Evolutionary conservation across 2,797 vertebrate species (phyloP).

Genomic region (Acanthurus lineatus): DNA sequence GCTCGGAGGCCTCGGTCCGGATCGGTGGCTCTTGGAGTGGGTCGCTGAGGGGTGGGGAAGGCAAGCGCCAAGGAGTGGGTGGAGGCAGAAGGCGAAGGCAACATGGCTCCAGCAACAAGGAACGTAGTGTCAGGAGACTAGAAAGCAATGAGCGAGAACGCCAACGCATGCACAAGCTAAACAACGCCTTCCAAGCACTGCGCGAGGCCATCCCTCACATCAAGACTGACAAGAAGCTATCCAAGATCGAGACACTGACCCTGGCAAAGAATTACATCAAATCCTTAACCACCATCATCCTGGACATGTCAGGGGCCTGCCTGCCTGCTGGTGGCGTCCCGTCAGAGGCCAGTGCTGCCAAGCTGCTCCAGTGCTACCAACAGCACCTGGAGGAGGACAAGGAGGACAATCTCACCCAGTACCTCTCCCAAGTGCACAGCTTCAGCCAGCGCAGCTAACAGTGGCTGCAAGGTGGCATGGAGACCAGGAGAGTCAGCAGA

Average conservation of each 20-base stretch:
- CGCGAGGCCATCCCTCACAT: conserved; percentile 96
- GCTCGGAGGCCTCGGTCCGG: conserved; percentile 85
- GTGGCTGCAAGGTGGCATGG: conserved; percentile 1
- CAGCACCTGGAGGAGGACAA: conserved; percentile 87
- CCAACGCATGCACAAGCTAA: conserved; percentile 99
- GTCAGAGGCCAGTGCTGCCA: conserved; percentile 80
- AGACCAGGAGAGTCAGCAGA: conserved; percentile 10
- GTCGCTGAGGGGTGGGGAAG: conserved; percentile 64
- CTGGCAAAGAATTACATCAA: conserved; percentile 99
- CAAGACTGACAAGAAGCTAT: conserved; percentile 95
- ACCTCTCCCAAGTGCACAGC: conserved; percentile 89
- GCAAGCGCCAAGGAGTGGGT: conserved; percentile 48
- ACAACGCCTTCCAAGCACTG: conserved; percentile 97
- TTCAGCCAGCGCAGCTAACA: conserved; percentile 87
- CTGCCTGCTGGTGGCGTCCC: conserved; percentile 83
- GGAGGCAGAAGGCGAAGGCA: conserved; percentile 76
- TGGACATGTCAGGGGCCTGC: conserved; percentile 92
- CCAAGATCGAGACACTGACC: conserved; percentile 98
- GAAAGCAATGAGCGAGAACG: conserved; percentile 98
- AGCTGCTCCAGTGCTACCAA: conserved; percentile 91
- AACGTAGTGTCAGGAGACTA: conserved; percentile 89
- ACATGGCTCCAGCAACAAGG: conserved; percentile 84
- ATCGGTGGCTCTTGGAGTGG: conserved; percentile 83
- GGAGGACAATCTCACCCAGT: conserved; percentile 89
- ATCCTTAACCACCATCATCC: conserved; percentile 93